Evolutionary conservation across 2,797 vertebrate species (phyloP).

Genomic region (Tadarida brasiliensis): DNA sequence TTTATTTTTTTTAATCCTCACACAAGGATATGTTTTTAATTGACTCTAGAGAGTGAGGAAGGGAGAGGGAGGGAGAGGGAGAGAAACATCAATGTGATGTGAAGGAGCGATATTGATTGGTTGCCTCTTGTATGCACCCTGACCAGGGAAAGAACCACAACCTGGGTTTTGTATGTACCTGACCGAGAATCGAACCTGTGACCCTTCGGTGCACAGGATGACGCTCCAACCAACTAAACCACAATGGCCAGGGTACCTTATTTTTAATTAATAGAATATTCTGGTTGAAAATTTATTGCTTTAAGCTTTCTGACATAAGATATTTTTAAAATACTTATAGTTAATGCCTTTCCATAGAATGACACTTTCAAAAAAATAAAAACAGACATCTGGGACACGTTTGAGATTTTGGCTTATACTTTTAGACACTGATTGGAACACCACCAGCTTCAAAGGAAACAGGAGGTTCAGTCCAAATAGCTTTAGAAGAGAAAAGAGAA

Average conservation of each 20-base stretch:
- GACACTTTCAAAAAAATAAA: background rate
- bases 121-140: background rate
- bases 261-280: background rate
- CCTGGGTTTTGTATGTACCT: background rate
- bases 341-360: background rate
- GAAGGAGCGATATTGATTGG: background rate
- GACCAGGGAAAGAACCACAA: too few species aligned
- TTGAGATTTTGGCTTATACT: background rate
- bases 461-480: background rate
- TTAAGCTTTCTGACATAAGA: background rate
- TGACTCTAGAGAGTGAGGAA: background rate
- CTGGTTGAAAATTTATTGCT: constrained; percentile 16
- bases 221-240: background rate
- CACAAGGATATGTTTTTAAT: background rate
- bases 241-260: background rate
- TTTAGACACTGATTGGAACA: constrained; percentile 30
- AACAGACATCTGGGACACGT: constrained; percentile 29
- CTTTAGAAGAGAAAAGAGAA: constrained; percentile 41
- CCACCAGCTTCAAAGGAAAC: constrained; percentile 27
- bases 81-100: background rate
- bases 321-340: background rate
- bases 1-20: background rate
- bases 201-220: background rate
- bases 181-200: background rate
- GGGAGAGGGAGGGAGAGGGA: background rate